Conservation (phyloP, 2,888 invertebrate genomes). For the Operophtera brumata region DNA sequence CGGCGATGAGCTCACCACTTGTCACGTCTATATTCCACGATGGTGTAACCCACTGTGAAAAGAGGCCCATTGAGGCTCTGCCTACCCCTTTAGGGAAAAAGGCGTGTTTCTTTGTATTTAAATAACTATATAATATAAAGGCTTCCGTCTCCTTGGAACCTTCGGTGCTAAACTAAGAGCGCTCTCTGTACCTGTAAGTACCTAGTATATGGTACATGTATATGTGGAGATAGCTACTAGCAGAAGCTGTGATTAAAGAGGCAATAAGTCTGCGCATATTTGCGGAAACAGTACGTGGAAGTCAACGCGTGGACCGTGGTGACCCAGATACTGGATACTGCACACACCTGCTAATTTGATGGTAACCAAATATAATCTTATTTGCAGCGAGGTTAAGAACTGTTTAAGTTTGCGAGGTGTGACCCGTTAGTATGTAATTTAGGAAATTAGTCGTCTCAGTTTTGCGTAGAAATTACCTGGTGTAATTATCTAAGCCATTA, state of each 20-base stretch:
- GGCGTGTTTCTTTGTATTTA: no score
- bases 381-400: background rate
- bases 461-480: background rate
- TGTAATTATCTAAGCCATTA: no score
- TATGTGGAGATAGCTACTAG: background rate
- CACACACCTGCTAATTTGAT: conserved; percentile 1
- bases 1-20: no score
- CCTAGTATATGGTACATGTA: no score
- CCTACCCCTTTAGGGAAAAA: no score
- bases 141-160: background rate
- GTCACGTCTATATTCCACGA: no score
- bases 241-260: conserved; percentile 5
- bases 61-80: no score
- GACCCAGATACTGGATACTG: conserved; percentile 14
- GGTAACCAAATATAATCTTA: background rate
- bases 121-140: no score
- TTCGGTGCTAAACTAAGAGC: background rate
- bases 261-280: conserved; percentile 17
- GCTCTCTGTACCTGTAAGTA: background rate
- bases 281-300: conserved; percentile 20
- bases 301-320: conserved; percentile 12
- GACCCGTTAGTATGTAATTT: background rate
- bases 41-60: no score
- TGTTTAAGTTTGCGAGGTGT: background rate
- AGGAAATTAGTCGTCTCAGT: background rate